Percentiles rank a stretch among this genome's conserved stretches.
phyloP scores from a whole-genome alignment of 1,140 invertebrate genomes.

The Danaus plexippus region DNA sequence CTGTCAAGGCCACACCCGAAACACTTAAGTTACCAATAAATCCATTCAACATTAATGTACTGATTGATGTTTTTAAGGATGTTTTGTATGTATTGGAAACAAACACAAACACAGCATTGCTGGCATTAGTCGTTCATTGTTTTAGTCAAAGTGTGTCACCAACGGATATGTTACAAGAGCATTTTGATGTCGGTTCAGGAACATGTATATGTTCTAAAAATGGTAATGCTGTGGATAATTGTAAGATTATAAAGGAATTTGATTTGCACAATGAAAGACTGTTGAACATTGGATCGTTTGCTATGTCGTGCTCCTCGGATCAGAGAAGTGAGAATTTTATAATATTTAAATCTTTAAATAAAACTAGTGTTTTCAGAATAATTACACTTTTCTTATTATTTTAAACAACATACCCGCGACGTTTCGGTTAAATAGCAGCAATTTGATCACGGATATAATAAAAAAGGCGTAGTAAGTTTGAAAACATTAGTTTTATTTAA shows the following conservation, averaged over 20 bases:
- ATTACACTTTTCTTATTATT: no score
- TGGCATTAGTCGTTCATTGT: slow-evolving; percentile 53
- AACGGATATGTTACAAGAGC: slow-evolving; percentile 39
- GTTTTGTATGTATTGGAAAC: slow-evolving; percentile 58
- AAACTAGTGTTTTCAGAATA: no score
- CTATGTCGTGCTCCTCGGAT: slow-evolving; percentile 77
- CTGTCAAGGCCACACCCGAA: slow-evolving; percentile 32
- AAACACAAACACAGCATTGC: slow-evolving; percentile 57
- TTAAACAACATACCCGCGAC: no score
- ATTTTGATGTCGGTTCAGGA: slow-evolving; percentile 29
- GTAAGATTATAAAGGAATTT: slow-evolving; percentile 72
- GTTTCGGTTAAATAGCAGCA: no score
- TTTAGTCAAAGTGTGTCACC: slow-evolving; percentile 43
- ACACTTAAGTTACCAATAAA: slow-evolving; percentile 50
- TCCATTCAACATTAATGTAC: slow-evolving; percentile 52
- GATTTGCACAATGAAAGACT: slow-evolving; percentile 77
- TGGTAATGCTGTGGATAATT: slow-evolving; percentile 35
- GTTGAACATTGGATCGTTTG: slow-evolving; percentile 78
- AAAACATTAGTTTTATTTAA: no score
- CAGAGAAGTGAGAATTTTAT: slow-evolving; percentile 64
- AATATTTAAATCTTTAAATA: no score
- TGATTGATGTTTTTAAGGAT: slow-evolving; percentile 61
- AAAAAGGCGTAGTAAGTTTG: no score
- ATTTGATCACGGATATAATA: no score
- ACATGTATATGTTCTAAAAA: slow-evolving; percentile 28